Conservation (phyloP, 2,888 invertebrate species). For the Lacanobia oleracea region DNA sequence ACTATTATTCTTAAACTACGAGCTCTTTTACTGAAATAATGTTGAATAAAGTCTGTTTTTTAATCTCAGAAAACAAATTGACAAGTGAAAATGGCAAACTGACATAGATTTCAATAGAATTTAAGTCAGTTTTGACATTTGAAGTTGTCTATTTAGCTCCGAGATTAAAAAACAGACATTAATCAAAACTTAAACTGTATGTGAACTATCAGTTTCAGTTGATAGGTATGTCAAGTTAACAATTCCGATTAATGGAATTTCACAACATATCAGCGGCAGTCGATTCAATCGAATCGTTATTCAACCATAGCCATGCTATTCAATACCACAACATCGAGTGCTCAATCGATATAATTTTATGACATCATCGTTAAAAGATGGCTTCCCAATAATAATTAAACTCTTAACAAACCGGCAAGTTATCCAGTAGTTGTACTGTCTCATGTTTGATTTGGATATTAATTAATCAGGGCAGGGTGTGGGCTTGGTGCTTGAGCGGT, state of each 20-base stretch:
- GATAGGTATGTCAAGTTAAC: too few species aligned
- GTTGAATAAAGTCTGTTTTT: too few species aligned
- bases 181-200: too few species aligned
- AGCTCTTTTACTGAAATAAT: too few species aligned
- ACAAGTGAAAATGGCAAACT: too few species aligned
- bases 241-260: neutral
- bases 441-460: conserved; percentile 66
- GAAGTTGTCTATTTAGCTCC: too few species aligned
- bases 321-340: neutral
- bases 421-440: conserved; percentile 55
- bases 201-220: too few species aligned
- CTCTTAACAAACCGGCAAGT: conserved; percentile 49
- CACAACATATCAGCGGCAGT: neutral
- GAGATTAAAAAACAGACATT: too few species aligned
- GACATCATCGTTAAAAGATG: conserved; percentile 51
- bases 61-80: too few species aligned
- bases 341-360: conserved; percentile 51
- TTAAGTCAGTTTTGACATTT: too few species aligned
- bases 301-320: neutral
- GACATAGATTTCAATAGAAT: too few species aligned
- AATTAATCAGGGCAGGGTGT: conserved; percentile 51
- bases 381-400: conserved; percentile 48
- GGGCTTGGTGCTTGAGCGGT: conserved; percentile 43
- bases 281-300: neutral
- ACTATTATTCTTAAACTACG: too few species aligned